Base-by-base conservation (phyloP, 92 coral and sea anemone genomes). In the Micromussa lordhowensis region DNA sequence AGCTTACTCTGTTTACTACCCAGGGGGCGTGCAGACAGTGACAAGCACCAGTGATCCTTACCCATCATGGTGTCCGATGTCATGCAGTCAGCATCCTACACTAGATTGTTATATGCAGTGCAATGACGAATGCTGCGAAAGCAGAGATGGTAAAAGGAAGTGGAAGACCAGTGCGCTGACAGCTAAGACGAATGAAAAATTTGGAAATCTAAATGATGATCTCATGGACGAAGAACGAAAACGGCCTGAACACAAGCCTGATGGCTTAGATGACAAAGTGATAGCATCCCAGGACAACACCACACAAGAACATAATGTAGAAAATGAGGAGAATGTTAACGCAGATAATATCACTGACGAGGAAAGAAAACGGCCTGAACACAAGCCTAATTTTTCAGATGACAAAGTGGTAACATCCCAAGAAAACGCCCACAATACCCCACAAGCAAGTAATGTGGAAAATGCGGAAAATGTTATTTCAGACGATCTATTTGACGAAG, bases 31-130 rank as follows among this genome's bases (percentile, higher is more conserved):
- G 8, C 88, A 74, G 36, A 73, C 81, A 15, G 79, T 83, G 24
- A 55, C 88, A 66, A 48, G 34, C 2, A 64, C 75, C 15, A 30
- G 64, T 12, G 89, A 86, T 76, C 78, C 89, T 8, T 87, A 87
- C 58, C 86, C 90, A 21, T 70, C 85, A 7, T 51, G 78, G 12
- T 87, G 90, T 55, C 90, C 90, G 18, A 36, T 51, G 64, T 49
- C 77, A 11, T 87, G 90, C 74, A 81, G 80, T 72, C 86, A 87
- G 80, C 54, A 80, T 51, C 64, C 90, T 22, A 69, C 70, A 15
- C 34, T 87, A 36, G 79, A 87, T 29, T 87, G 90, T 77, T 87
- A 79, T 51, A 87, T 59, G 90, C 90, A 87, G 19, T 87, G 90
- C 74, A 80, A 70, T n/a, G 90, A 87, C 64, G 90, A 87, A 35